Conservation (phyloP, 2,888 invertebrate species). For the Heliconius aoede region DNA sequence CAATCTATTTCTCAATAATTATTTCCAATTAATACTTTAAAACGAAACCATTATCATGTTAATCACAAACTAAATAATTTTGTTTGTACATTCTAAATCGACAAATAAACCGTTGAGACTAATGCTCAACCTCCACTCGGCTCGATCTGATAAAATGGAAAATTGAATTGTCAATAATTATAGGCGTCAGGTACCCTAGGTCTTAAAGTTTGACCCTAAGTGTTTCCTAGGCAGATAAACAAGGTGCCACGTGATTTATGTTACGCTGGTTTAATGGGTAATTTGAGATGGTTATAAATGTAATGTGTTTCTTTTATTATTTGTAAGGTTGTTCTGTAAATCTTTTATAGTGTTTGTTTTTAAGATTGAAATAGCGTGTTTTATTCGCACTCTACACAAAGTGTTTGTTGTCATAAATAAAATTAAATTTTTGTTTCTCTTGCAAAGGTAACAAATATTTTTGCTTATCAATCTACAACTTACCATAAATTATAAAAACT, state of each 20-base stretch:
- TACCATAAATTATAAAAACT: too few species aligned
- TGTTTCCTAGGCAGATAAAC: constrained; percentile 46
- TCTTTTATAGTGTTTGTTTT: neutral
- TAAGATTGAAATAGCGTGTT: neutral
- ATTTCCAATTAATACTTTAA: neutral
- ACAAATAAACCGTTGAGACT: constrained; percentile 42
- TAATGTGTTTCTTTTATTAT: constrained; percentile 22
- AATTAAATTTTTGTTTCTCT: too few species aligned
- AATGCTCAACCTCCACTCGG: constrained; percentile 45
- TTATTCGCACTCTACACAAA: too few species aligned
- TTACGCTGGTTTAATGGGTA: constrained; percentile 39
- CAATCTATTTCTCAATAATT: too few species aligned
- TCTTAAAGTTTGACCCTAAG: constrained; percentile 51
- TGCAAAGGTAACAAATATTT: too few species aligned
- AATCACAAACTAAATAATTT: constrained; percentile 29
- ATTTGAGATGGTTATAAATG: constrained; percentile 42
- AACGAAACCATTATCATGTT: neutral
- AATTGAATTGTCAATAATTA: constrained; percentile 81
- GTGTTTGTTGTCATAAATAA: too few species aligned
- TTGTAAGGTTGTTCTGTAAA: neutral
- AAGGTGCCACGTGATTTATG: constrained; percentile 42
- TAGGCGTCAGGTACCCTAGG: constrained; percentile 52
- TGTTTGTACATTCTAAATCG: constrained; percentile 27
- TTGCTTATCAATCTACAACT: too few species aligned
- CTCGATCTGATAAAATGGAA: constrained; percentile 68